Base-by-base conservation (phyloP, 2,113 vertebrate species). In the Cyphomyrus discorhynchus region DNA sequence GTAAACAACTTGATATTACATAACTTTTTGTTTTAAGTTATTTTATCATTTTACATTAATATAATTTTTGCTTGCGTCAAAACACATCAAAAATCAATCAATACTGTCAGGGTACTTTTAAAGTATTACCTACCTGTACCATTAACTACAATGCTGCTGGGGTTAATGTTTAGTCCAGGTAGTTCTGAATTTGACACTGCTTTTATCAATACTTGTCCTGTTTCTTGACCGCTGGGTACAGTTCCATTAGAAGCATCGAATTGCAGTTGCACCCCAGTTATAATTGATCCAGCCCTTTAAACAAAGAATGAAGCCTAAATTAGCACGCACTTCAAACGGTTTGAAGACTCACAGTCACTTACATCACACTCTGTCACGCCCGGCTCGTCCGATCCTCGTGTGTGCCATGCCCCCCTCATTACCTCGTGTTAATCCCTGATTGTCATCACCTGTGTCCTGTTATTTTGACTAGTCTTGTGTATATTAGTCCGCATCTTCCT, bases 281-380 rank as follows among this genome's bases (percentile, higher is more conserved):
- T 49, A 70, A 92, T 88, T 19, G 92, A 93, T 62, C 92, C 93
- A 42, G 84, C 49, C 0, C 94, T 94, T 91, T 0, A 89, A 90
- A 74, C 11, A 6, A 1, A 50, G 86, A 31, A 66, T 66, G n/a
- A 66, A 66, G 62, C 1, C 9, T 3, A 66, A 66, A 66, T 66
- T 66, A 66, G n/a, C n/a, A 66, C 3, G 3, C 1, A 9, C n/a
- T 66, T 66, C 9, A 66, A 27, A 66, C 27, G 9, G 58, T 62
- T 62, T 62, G 58, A 62, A 62, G 58, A 62, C 24, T 62, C 2
- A 24, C 56, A 24, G 1, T 62, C 58, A 10, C 1, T 9, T n/a
- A 62, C 7, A 62, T n/a, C 58, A n/a, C 58, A 62, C 8, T 62
- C 24, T 42, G 39, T 42, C 3, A 42, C 3, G 3, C 39, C 39